phyloP scores from a whole-genome alignment of 53 echinoderm and acorn worm genomes.

The Henricia sp. region DNA sequence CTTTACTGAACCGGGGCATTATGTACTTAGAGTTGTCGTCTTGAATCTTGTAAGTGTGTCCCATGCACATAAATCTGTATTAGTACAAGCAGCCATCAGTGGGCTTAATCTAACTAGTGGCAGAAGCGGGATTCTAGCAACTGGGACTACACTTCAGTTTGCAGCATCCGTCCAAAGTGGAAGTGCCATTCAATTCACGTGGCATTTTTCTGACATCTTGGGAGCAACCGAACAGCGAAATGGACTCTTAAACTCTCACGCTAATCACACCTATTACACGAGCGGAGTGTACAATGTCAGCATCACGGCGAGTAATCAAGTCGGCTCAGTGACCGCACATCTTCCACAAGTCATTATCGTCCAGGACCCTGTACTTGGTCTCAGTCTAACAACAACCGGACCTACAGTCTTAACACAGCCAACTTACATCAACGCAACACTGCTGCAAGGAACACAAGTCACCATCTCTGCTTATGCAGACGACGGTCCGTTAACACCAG shows the following conservation, averaged over 20 bases:
- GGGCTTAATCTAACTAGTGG: constrained; percentile 27
- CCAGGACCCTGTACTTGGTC: constrained; percentile 67
- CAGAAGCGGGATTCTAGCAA: constrained; percentile 26
- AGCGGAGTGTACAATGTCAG: constrained; percentile 72
- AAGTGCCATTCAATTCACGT: constrained; percentile 66
- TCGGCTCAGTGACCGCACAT: constrained; percentile 55
- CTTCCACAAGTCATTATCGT: constrained; percentile 39
- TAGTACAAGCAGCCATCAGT: constrained; percentile 65
- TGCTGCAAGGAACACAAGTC: constrained; percentile 71
- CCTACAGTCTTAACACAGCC: constrained; percentile 57
- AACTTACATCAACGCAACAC: constrained; percentile 49
- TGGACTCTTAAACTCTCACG: constrained; percentile 18
- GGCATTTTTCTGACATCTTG: constrained; percentile 66
- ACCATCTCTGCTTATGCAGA: constrained; percentile 43
- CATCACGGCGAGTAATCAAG: constrained; percentile 73
- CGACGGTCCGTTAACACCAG: constrained; percentile 8
- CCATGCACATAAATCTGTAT: constrained; percentile 20
- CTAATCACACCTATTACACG: constrained; percentile 72
- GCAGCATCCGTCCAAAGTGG: constrained; percentile 56
- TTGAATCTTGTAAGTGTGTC: constrained; percentile 71
- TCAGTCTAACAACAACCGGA: constrained; percentile 51
- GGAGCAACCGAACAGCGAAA: constrained; percentile 33
- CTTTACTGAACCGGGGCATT: constrained; percentile 68
- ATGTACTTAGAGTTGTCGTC: constrained; percentile 61
- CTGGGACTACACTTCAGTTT: constrained; percentile 51